Evolutionary conservation across 2,888 invertebrate genomes (phyloP).

Genomic region (Physocephala rufipes): DNA sequence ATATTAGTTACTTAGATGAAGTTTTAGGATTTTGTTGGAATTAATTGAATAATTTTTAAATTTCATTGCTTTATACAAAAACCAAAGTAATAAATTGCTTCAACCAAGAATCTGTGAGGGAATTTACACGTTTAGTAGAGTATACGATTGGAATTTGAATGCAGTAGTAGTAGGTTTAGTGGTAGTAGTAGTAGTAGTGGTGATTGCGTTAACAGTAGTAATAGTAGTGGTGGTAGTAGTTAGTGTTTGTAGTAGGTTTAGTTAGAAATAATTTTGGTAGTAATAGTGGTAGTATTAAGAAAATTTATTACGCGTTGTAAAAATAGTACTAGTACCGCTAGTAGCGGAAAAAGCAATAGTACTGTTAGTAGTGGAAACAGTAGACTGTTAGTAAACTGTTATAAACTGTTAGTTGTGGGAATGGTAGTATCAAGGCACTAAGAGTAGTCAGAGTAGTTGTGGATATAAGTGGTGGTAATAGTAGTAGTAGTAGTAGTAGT

Average conservation of each 20-base stretch:
- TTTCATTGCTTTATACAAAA: constrained; percentile 32
- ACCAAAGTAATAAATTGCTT: constrained; percentile 25
- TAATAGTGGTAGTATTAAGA: no score
- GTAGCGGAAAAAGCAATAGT: constrained; percentile 38
- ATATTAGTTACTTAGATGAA: constrained; percentile 9
- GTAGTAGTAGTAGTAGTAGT: constrained; percentile 37
- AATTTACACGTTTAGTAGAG: constrained; percentile 34
- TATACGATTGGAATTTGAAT: constrained; percentile 22
- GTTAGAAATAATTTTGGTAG: no score
- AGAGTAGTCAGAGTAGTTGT: constrained; percentile 34
- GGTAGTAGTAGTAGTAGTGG: constrained; percentile 45
- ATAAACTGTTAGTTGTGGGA: no score
- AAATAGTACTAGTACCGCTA: constrained; percentile 41
- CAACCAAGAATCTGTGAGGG: constrained; percentile 27
- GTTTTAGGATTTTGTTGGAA: no score
- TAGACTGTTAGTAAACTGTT: no score
- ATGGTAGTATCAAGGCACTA: constrained; percentile 30
- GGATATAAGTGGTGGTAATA: constrained; percentile 41
- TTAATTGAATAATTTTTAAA: constrained; percentile 7
- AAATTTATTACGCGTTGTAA: neutral
- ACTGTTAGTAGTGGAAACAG: constrained; percentile 38
- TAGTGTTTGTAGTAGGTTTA: no score
- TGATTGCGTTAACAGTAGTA: no score
- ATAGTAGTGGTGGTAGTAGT: no score
- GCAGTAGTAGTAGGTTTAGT: constrained; percentile 36